Percentiles rank a stretch among this genome's conserved stretches.
Evolutionary conservation across 2,113 vertebrate species (phyloP).

Genomic region (Danio rerio): GRCz12tu NC_133194.1:14425001-14425500

Average conservation of each 20-base stretch:
- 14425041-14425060: constrained; percentile 84
- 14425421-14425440: constrained; percentile 95
- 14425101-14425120: constrained; percentile 81
- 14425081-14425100: constrained; percentile 80
- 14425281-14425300: constrained; percentile 93
- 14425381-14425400: constrained; percentile 90
- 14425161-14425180: not conserved
- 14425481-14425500: constrained; percentile 91
- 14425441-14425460: constrained; percentile 93
- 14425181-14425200: constrained; percentile 64
- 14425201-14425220: constrained; percentile 55
- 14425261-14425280: not conserved
- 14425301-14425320: constrained; percentile 93
- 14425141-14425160: constrained; percentile 77
- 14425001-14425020: constrained; percentile 3
- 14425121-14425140: constrained; percentile 88
- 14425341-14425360: constrained; percentile 92
- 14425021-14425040: constrained; percentile 83
- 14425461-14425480: constrained; percentile 89
- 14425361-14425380: constrained; percentile 92
- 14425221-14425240: constrained; percentile 60
- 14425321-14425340: constrained; percentile 89
- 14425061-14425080: constrained; percentile 84
- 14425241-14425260: constrained; percentile 58
- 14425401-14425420: constrained; percentile 90